Evolutionary conservation across 2,797 vertebrate genomes (phyloP), one percentile per base, ranked within the genome.

Genomic region (Salarias fasciatus): DNA sequence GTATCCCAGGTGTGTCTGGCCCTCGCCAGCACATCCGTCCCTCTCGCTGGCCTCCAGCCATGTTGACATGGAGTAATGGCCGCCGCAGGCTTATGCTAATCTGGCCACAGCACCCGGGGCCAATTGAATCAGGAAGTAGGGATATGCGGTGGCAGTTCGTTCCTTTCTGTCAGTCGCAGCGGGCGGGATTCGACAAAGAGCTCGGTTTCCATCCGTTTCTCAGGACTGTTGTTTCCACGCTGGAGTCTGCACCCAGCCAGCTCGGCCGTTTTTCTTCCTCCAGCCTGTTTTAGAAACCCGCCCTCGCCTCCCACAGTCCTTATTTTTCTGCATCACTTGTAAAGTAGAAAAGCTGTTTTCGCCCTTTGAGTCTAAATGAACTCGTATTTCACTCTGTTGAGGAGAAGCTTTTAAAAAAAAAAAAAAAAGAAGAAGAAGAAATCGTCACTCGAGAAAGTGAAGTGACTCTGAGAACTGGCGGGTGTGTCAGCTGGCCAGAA

Each of bases 31-130:
- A 58, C 69, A 79, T 78, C 36, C 71, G 80, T 83, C 63, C 42
- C 41, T 63, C 63, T 66, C 68, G 11, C 46, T 37, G 46, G 70
- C 81, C 72, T 61, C 57, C 53, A 67, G 76, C 59, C 66, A 69
- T 69, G 63, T 53, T 86, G 83, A 80, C 61, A 8, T 57, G 60
- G 78, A 79, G 55, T 86, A 79, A 86, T 85, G 75, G 66, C 63
- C 36, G 11, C 75, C 53, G 71, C 70, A 60, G 67, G 51, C 11
- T 62, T 63, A 82, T 80, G 79, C 70, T 85, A 83, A 88, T 86
- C 58, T 53, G 45, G 35, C 61, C 64, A 24, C 59, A 62, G 82
- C 53, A 15, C 68, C 75, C 42, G 37, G 31, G 37, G 33, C 53
- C 53, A n/a, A 82, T 87, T 50, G 66, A 74, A 83, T 84, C 53